These are phyloP conservation scores for Manduca sexta DNA, from an alignment of 1,140 invertebrate species.

Conservation along the genomic window DNA sequence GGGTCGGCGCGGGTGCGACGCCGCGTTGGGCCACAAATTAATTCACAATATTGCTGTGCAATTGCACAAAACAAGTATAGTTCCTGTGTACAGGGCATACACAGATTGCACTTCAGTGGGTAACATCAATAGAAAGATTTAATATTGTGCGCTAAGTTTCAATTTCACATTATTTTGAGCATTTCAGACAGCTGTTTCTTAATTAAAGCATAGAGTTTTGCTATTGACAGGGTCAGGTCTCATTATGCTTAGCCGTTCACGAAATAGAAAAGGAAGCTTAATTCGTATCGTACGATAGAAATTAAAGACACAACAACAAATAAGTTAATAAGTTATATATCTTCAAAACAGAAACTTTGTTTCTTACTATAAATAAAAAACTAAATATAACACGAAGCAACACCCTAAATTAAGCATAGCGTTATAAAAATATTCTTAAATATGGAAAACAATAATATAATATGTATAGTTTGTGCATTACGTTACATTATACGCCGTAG, in stretches of 20 bases:
- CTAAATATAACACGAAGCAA: slow-evolving; percentile 66
- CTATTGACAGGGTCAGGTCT: slow-evolving; percentile 61
- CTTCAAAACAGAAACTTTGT: slow-evolving; percentile 65
- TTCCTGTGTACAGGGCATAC: slow-evolving; percentile 55
- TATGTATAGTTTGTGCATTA: slow-evolving; percentile 48
- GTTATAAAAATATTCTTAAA: slow-evolving; percentile 58
- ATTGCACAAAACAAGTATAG: slow-evolving; percentile 47
- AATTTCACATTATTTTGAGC: slow-evolving; percentile 67
- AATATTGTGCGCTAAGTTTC: slow-evolving; percentile 71
- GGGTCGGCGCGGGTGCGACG: neutral
- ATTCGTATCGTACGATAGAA: slow-evolving; percentile 32
- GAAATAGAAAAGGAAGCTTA: slow-evolving; percentile 25
- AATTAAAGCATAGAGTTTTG: slow-evolving; percentile 65
- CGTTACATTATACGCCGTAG: slow-evolving; percentile 30
- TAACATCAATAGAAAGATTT: slow-evolving; percentile 63
- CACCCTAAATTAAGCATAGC: slow-evolving; percentile 64
- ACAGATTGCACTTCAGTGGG: slow-evolving; percentile 58
- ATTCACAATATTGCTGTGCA: slow-evolving; percentile 43
- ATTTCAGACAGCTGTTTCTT: slow-evolving; percentile 63
- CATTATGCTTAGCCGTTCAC: slow-evolving; percentile 33
- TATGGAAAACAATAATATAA: slow-evolving; percentile 58
- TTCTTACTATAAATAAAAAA: slow-evolving; percentile 65
- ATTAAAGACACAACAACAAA: slow-evolving; percentile 66
- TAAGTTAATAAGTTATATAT: slow-evolving; percentile 69
- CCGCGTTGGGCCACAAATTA: slow-evolving; percentile 18